A percentile compares a stretch with the other conserved stretches of the same genome.
These are phyloP conservation scores for Tor tambroides DNA, from an alignment of 2,113 vertebrate genomes.

Conservation along the genomic window DNA sequence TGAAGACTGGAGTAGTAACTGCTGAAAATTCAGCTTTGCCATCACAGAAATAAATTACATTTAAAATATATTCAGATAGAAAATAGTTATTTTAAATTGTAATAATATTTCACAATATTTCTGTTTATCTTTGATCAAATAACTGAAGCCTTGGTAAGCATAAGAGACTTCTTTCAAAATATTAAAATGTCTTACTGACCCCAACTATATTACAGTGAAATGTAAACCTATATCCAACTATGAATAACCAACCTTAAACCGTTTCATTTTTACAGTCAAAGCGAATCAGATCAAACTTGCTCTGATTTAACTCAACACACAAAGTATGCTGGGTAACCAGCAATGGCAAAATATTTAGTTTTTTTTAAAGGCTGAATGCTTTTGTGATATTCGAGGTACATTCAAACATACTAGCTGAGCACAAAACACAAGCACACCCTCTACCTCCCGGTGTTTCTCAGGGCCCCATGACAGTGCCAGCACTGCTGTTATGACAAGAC, in stretches of 20 bases:
- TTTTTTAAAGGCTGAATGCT: not conserved
- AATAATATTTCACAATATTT: not conserved
- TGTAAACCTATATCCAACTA: too few species aligned
- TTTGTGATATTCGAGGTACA: not conserved
- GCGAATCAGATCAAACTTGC: not conserved
- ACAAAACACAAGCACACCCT: constrained; percentile 25
- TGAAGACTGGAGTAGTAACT: not conserved
- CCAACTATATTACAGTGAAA: too few species aligned
- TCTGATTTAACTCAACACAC: not conserved
- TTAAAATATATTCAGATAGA: too few species aligned
- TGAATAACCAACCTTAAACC: too few species aligned
- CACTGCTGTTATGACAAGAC: constrained; percentile 64
- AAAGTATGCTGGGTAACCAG: not conserved
- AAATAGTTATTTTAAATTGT: not conserved
- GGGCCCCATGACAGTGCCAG: constrained; percentile 37
- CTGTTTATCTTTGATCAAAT: not conserved
- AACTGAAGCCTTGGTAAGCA: not conserved
- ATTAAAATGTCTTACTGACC: too few species aligned
- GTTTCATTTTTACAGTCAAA: too few species aligned
- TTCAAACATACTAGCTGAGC: constrained; percentile 34
- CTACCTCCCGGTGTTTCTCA: constrained; percentile 32
- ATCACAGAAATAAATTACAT: too few species aligned
- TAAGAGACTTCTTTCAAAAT: too few species aligned
- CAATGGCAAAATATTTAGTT: not conserved
- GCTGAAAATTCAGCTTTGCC: too few species aligned